Conservation (phyloP, 2,888 invertebrate genomes). For the Drosophila tanythrix region DNA sequence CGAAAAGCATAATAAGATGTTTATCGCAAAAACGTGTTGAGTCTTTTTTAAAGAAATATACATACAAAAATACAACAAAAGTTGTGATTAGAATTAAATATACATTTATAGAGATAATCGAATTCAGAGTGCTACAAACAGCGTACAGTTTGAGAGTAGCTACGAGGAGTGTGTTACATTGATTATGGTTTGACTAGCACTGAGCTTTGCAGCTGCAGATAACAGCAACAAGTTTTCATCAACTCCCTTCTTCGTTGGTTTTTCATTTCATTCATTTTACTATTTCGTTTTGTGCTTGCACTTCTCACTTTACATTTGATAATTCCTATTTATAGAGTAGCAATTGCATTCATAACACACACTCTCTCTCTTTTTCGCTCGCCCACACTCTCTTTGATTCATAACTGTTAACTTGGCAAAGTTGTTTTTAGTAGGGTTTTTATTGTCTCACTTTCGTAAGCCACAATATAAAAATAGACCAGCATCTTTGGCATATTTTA, state of each 20-base stretch:
- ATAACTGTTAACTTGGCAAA: conserved; percentile 31
- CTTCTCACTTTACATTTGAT: conserved; percentile 58
- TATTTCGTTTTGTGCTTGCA: conserved; percentile 25
- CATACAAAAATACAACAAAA: conserved; percentile 3
- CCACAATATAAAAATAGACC: conserved; percentile 37
- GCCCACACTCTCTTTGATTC: conserved; percentile 40
- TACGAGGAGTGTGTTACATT: not conserved
- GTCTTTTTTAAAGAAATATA: conserved; percentile 22
- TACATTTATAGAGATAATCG: conserved; percentile 12
- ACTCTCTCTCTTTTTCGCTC: conserved; percentile 3
- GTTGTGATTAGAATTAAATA: conserved; percentile 29
- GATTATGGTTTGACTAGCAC: conserved; percentile 8
- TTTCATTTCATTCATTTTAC: conserved; percentile 29
- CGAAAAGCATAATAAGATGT: conserved; percentile 11
- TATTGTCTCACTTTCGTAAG: conserved; percentile 47
- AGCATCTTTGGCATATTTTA: conserved; percentile 12
- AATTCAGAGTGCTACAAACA: conserved; percentile 7
- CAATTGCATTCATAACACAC: conserved; percentile 24
- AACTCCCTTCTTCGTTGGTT: conserved; percentile 18
- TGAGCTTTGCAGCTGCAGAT: conserved; percentile 20
- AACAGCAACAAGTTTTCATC: conserved; percentile 19
- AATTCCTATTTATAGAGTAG: conserved; percentile 65
- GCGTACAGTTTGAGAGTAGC: conserved; percentile 6
- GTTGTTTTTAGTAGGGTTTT: conserved; percentile 25
- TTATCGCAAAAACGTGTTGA: conserved; percentile 26